These are phyloP conservation scores for Raja brachyura DNA, from an alignment of 2,113 vertebrate genomes.

Conservation along the genomic window DNA sequence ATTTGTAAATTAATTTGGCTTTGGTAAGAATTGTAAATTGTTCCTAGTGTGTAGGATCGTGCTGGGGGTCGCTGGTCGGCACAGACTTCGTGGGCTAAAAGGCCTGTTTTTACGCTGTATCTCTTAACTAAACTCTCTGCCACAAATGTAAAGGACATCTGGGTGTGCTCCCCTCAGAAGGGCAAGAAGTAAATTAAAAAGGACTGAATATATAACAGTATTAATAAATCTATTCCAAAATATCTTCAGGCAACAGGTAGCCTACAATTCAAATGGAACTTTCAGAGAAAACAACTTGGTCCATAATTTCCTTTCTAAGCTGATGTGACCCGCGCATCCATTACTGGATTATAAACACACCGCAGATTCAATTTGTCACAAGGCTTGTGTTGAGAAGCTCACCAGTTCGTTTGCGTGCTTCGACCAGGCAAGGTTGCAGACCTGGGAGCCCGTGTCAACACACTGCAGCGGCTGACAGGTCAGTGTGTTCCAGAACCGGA, in stretches of 20 bases:
- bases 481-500: slow-evolving; percentile 70
- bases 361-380: not conserved
- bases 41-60: too few relatives aligned
- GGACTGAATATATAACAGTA: not conserved
- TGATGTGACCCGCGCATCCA: not conserved
- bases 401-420: slow-evolving; percentile 72
- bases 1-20: too few relatives aligned
- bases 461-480: slow-evolving; percentile 68
- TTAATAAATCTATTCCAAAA: not conserved
- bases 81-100: too few relatives aligned
- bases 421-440: slow-evolving; percentile 73
- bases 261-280: not conserved
- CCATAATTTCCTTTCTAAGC: not conserved
- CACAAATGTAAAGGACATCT: not conserved
- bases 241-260: not conserved
- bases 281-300: not conserved
- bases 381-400: slow-evolving; percentile 41
- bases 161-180: not conserved
- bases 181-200: not conserved
- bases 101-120: too few relatives aligned
- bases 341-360: not conserved
- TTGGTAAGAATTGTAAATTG: too few relatives aligned
- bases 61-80: too few relatives aligned
- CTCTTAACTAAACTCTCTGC: not conserved
- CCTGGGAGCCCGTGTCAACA: slow-evolving; percentile 67